Evolutionary conservation across 2,888 invertebrate genomes (phyloP), one percentile per base, ranked within the genome.

Genomic region (Dendrolimus pini): DNA sequence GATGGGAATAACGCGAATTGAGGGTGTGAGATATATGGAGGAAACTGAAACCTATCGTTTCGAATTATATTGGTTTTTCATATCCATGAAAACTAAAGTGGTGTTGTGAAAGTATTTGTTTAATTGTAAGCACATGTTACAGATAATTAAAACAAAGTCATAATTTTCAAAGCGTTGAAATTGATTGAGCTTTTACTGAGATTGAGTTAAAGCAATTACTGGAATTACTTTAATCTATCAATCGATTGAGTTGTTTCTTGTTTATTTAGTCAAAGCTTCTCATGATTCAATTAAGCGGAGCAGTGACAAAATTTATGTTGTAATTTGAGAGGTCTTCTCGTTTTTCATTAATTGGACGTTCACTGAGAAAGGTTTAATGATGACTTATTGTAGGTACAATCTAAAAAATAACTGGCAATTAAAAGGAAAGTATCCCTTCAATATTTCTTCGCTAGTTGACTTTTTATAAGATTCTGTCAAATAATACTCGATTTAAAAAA

Each of bases 301-400:
- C 68, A 69, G 70, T 71, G 71, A 72, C 71, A 71, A 72, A 81
- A 82, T 82, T 82, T 77, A 78, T 77, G 74, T 69, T 67, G 81
- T 77, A 77, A 83, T 77, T 64, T 67, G 77, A 83, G 75, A 72
- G 66, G 67, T 76, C 70, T 68, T 74, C 76, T 80, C 76, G 68
- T 78, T 82, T 78, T 75, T 74, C 73, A 76, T 79, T 85, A 83
- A 83, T 83, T 83, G 80, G 78, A 78, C 71, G 75, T 67, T 65
- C 66, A 71, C 69, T 65, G 57, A 74, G 65, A 70, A 75, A 74
- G 75, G 68, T 74, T 79, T 77, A 69, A 75, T 65, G 74, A 76
- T 71, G 75, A 74, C 75, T 78, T 74, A 72, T 69, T 71, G 66
- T n/a, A n/a, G n/a, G n/a, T 69, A 71, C 66, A 69, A 60, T 67